Evolutionary conservation across 2,797 vertebrate genomes (phyloP).

Genomic region (Tiaroga cobitis): DNA sequence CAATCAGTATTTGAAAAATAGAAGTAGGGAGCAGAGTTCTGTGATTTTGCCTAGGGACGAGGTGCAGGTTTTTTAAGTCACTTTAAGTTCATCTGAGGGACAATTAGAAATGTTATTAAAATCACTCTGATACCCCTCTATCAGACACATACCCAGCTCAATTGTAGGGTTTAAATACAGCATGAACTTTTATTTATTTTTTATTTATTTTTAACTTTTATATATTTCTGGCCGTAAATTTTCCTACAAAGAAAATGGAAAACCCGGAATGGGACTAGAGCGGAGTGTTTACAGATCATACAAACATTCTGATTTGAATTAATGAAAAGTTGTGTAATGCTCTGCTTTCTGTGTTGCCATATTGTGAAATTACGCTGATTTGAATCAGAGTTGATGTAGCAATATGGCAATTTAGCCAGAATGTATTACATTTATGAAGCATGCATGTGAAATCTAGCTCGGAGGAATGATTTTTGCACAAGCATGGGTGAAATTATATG

Average conservation of each 20-base stretch:
- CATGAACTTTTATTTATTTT: not conserved
- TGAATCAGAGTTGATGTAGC: not conserved
- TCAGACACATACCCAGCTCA: not conserved
- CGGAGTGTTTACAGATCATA: not conserved
- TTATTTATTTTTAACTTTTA: not conserved
- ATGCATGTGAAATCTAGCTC: constrained; percentile 3
- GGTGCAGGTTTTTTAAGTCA: not conserved
- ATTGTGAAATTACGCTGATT: constrained; percentile 1
- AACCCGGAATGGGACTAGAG: not conserved
- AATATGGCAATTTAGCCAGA: not conserved
- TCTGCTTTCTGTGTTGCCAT: not conserved
- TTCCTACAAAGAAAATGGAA: not conserved
- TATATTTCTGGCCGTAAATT: too few relatives aligned
- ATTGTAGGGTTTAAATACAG: not conserved
- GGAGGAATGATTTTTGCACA: not conserved
- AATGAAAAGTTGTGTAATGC: constrained; percentile 7
- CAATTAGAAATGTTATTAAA: too few relatives aligned
- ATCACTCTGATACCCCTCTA: not conserved
- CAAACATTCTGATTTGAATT: constrained; percentile 10
- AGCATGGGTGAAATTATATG: not conserved
- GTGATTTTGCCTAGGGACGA: not conserved
- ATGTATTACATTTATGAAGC: not conserved
- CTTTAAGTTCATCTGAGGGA: too few relatives aligned
- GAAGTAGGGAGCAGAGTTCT: not conserved
- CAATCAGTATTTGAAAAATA: not conserved